Conservation (phyloP, 2,888 invertebrate species). For the Agonopterix subpropinquella region DNA sequence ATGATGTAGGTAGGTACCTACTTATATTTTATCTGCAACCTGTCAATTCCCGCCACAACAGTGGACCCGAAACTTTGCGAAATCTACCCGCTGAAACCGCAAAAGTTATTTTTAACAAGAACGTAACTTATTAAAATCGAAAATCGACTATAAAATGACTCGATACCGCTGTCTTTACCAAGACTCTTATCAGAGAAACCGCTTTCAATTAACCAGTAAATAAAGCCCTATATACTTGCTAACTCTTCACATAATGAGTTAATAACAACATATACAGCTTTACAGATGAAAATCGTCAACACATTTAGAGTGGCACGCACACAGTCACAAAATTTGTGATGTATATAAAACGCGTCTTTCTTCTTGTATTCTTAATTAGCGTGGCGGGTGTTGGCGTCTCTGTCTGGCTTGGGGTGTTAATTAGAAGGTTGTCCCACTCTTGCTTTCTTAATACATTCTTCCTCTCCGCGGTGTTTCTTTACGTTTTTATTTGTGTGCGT, state of each 20-base stretch:
- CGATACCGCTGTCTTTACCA: constrained; percentile 51
- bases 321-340: constrained; percentile 44
- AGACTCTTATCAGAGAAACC: constrained; percentile 60
- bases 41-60: background rate
- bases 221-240: constrained; percentile 62
- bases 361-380: constrained; percentile 84
- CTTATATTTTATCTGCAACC: no score
- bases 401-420: constrained; percentile 61
- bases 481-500: constrained; percentile 75
- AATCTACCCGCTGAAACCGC: constrained; percentile 3
- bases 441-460: constrained; percentile 77
- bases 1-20: no score
- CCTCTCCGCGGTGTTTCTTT: constrained; percentile 75
- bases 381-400: constrained; percentile 61
- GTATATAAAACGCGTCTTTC: constrained; percentile 77
- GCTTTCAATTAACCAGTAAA: constrained; percentile 73
- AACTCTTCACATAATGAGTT: constrained; percentile 75
- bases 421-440: constrained; percentile 68
- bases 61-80: constrained; percentile 8
- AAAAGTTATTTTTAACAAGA: constrained; percentile 21
- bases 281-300: constrained; percentile 48
- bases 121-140: constrained; percentile 33
- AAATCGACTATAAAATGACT: constrained; percentile 30
- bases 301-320: constrained; percentile 24
- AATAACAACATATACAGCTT: constrained; percentile 56